Conservation (phyloP, 2,888 invertebrate species). For the Tenthredo amoena region DNA sequence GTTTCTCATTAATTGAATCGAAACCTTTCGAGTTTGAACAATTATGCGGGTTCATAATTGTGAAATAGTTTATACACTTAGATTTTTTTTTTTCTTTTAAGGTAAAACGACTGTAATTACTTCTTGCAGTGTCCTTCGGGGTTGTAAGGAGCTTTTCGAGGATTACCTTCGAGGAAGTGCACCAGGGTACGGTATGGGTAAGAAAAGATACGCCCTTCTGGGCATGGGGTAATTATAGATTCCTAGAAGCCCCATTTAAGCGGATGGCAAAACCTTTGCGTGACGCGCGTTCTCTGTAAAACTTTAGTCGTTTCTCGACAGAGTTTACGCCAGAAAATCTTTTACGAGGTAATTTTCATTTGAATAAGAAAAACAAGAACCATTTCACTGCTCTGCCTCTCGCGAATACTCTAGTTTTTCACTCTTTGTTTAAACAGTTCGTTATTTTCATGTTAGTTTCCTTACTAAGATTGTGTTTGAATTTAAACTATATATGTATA, state of each 20-base stretch:
- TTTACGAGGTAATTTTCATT: slow-evolving; percentile 30
- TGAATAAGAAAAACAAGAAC: slow-evolving; percentile 23
- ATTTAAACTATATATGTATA: background rate
- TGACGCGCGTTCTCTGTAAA: slow-evolving; percentile 36
- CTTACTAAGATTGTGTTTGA: background rate
- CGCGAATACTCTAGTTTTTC: background rate
- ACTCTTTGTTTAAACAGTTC: background rate
- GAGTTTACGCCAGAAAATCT: slow-evolving; percentile 30
- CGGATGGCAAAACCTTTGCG: slow-evolving; percentile 38
- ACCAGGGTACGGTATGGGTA: background rate
- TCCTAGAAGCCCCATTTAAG: slow-evolving; percentile 43
- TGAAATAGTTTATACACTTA: background rate
- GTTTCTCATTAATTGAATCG: background rate
- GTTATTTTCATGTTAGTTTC: background rate
- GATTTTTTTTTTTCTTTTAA: background rate
- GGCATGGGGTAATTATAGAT: slow-evolving; percentile 35
- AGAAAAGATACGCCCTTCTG: slow-evolving; percentile 18
- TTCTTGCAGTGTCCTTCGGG: background rate
- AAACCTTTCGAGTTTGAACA: background rate
- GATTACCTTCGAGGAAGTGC: slow-evolving; percentile 4
- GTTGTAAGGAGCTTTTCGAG: slow-evolving; percentile 14
- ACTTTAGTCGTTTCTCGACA: slow-evolving; percentile 29
- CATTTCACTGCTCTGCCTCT: background rate
- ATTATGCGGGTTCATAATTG: background rate
- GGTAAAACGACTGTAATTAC: background rate